Evolutionary conservation across 2,888 invertebrate species (phyloP).

Genomic region (Agrotis ipsilon): DNA sequence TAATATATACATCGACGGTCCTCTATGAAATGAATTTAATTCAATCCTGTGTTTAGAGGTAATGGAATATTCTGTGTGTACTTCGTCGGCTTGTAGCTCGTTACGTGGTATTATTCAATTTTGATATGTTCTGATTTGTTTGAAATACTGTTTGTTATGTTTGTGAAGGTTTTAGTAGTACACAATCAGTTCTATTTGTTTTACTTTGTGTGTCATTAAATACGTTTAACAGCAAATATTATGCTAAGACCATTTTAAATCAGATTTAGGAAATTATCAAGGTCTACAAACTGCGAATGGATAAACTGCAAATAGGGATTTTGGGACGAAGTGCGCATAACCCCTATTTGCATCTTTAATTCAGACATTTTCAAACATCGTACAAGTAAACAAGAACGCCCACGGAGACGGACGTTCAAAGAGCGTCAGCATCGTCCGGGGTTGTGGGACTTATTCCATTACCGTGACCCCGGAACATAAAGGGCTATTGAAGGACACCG

Average conservation of each 20-base stretch:
- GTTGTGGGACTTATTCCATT: too few species aligned
- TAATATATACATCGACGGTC: slow-evolving; percentile 43
- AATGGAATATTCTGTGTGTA: slow-evolving; percentile 46
- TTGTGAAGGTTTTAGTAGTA: slow-evolving; percentile 5
- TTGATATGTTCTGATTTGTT: slow-evolving; percentile 28
- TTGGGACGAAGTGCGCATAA: too few species aligned
- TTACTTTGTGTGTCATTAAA: background rate
- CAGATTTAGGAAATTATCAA: too few species aligned
- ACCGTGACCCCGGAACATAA: too few species aligned
- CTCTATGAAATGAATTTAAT: slow-evolving; percentile 47
- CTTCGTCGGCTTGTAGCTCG: slow-evolving; percentile 23
- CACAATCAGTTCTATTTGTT: slow-evolving; percentile 10
- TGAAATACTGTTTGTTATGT: slow-evolving; percentile 13
- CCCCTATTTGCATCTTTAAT: too few species aligned
- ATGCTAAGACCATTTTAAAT: background rate
- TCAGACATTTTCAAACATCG: background rate
- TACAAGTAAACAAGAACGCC: background rate
- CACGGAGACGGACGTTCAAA: too few species aligned
- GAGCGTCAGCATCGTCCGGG: too few species aligned
- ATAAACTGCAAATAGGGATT: too few species aligned
- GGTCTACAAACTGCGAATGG: too few species aligned
- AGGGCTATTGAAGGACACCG: too few species aligned
- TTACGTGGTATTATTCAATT: slow-evolving; percentile 32
- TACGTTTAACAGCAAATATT: background rate
- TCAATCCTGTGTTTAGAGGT: slow-evolving; percentile 31